Evolutionary conservation across 2,797 vertebrate genomes (phyloP).

Genomic region (Pangasius mekongensis): DNA sequence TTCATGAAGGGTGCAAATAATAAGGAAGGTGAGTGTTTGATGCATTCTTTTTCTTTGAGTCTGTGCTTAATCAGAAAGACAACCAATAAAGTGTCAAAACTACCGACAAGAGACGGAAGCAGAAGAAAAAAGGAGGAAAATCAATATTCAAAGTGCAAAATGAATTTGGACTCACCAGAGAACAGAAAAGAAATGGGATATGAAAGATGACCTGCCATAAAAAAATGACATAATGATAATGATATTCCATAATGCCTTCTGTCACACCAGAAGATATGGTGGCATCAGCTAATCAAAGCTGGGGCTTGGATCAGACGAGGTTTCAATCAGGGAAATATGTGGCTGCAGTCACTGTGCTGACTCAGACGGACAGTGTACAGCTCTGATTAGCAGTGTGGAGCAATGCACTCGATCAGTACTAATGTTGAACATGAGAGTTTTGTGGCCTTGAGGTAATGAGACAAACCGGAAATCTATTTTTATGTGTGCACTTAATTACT

Average conservation of each 20-base stretch:
- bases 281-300: slow-evolving; percentile 80
- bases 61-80: slow-evolving; percentile 63
- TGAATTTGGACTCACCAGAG: slow-evolving; percentile 79
- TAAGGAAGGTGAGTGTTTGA: not conserved
- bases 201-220: slow-evolving; percentile 83
- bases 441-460: slow-evolving; percentile 51
- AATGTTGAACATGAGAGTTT: slow-evolving; percentile 47
- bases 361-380: slow-evolving; percentile 59
- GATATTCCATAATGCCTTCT: slow-evolving; percentile 81
- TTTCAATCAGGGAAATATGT: slow-evolving; percentile 73
- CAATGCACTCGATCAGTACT: slow-evolving; percentile 39
- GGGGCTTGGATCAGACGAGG: slow-evolving; percentile 71
- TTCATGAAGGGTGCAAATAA: not conserved
- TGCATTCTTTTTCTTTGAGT: slow-evolving; percentile 34
- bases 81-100: slow-evolving; percentile 59
- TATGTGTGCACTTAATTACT: slow-evolving; percentile 38
- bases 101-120: slow-evolving; percentile 62
- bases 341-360: slow-evolving; percentile 66
- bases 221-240: slow-evolving; percentile 64
- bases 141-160: slow-evolving; percentile 84
- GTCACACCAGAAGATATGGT: slow-evolving; percentile 77
- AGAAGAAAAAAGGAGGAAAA: slow-evolving; percentile 59
- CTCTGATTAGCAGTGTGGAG: slow-evolving; percentile 48
- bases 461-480: slow-evolving; percentile 55
- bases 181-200: slow-evolving; percentile 81